Conservation (phyloP, 2,888 invertebrate genomes). For the Trichogramma evanescens region DNA sequence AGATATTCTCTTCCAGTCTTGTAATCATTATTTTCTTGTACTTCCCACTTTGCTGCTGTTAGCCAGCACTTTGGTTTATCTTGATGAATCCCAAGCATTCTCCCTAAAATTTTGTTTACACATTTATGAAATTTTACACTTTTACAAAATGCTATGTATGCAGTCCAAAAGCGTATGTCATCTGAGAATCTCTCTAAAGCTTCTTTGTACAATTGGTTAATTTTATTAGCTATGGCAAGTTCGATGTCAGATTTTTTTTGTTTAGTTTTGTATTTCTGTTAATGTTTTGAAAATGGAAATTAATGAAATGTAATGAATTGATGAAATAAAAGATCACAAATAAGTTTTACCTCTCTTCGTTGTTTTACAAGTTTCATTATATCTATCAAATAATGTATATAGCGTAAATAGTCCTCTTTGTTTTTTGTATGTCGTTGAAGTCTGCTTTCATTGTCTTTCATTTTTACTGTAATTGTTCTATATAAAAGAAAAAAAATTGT, state of each 20-base stretch:
- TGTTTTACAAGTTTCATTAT: slow-evolving; percentile 60
- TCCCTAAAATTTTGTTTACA: slow-evolving; percentile 42
- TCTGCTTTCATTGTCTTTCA: slow-evolving; percentile 67
- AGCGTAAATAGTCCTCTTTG: slow-evolving; percentile 64
- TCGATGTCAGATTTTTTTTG: slow-evolving; percentile 64
- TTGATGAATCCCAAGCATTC: slow-evolving; percentile 59
- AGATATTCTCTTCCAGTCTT: slow-evolving; percentile 66
- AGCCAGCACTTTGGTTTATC: slow-evolving; percentile 72
- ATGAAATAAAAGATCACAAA: not conserved
- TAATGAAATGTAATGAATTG: not conserved
- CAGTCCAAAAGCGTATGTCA: slow-evolving; percentile 68
- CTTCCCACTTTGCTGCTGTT: slow-evolving; percentile 72
- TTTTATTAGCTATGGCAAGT: slow-evolving; percentile 61
- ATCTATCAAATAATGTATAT: slow-evolving; percentile 65
- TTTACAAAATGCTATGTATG: slow-evolving; percentile 73
- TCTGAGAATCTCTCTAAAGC: slow-evolving; percentile 63
- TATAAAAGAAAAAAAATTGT: slow-evolving; percentile 27
- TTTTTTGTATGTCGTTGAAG: slow-evolving; percentile 61
- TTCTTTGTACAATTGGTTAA: slow-evolving; percentile 68
- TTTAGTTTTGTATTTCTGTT: slow-evolving; percentile 49
- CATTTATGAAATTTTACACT: slow-evolving; percentile 49
- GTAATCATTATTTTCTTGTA: slow-evolving; percentile 60
- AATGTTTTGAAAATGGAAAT: not conserved
- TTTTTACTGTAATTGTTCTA: slow-evolving; percentile 62
- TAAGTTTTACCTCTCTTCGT: slow-evolving; percentile 51